Conservation (phyloP, 2,888 invertebrate genomes). For the Drosophila subsilvestris region DNA sequence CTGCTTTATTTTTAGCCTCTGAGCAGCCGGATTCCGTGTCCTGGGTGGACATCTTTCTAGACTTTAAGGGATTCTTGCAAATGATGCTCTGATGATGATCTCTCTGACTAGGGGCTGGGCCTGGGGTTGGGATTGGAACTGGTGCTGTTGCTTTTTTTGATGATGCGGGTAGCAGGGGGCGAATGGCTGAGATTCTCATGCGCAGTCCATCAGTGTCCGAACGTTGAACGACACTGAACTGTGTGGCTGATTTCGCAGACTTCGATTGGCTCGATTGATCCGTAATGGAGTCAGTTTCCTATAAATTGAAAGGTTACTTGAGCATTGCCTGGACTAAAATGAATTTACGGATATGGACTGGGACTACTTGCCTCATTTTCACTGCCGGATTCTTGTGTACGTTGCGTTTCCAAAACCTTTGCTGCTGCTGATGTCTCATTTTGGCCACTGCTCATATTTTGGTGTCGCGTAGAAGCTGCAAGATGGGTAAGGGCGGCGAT, state of each 20-base stretch:
- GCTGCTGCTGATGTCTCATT: conserved; percentile 80
- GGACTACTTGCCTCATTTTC: conserved; percentile 80
- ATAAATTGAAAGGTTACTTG: not conserved
- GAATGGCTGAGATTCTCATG: conserved; percentile 84
- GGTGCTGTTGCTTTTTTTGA: not conserved
- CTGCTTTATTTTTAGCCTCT: conserved; percentile 60
- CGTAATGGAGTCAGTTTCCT: conserved; percentile 82
- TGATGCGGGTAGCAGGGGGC: conserved; percentile 53
- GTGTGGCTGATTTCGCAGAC: conserved; percentile 77
- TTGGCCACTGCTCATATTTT: conserved; percentile 82
- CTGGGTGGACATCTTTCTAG: conserved; percentile 59
- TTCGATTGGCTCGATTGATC: conserved; percentile 80
- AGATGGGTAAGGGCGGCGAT: conserved; percentile 2
- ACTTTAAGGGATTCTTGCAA: conserved; percentile 22
- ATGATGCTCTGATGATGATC: not conserved
- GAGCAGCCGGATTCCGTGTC: conserved; percentile 76
- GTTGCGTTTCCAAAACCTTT: conserved; percentile 81
- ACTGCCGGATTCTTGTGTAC: conserved; percentile 78
- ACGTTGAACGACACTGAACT: conserved; percentile 82
- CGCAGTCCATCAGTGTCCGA: conserved; percentile 83
- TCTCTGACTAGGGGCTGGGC: not conserved
- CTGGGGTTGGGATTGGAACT: conserved; percentile 12
- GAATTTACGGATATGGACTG: not conserved
- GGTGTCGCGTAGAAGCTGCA: conserved; percentile 33
- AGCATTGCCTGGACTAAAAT: not conserved